Evolutionary conservation across 2,797 vertebrate species (phyloP), one percentile per base, ranked within the genome.

Genomic region (Hylomyscus alleni): DNA sequence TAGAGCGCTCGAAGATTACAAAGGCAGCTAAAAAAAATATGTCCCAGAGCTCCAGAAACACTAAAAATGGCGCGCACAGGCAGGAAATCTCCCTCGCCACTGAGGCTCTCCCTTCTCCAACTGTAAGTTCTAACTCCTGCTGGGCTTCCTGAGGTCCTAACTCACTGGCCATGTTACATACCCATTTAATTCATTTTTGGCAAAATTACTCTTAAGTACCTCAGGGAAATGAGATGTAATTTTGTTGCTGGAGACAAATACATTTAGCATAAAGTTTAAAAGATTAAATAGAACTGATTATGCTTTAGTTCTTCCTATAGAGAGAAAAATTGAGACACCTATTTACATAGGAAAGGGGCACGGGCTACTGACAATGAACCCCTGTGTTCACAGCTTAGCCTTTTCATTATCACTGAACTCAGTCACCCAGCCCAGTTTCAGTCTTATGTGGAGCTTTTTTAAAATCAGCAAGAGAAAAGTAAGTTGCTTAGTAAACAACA

Each of bases 241-340:
- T 86, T 29, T 92, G 92, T 56, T 62, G 83, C 91, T 11, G 37
- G 69, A 94, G 83, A 75, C 62, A 95, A 96, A 93, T 60, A 78
- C 90, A 96, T 60, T 84, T 89, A 96, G 90, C 75, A 95, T 90
- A 80, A 92, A 97, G 93, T 95, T 96, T 76, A 95, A 95, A 94
- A 93, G 89, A 81, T 77, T 96, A 94, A 92, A 92, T 12, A 80
- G 77, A 94, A 94, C 34, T 24, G 26, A 94, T 94, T 96, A 80
- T 93, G 93, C 62, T 96, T 96, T 88, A 90, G 40, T 50, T 96
- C 69, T 90, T 96, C 60, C 82, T 73, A 84, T 0, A 15, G 80
- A 93, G 69, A 95, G 54, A 93, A 93, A 96, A 93, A 86, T 0
- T 17, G 81, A 94, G 52, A 93, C 65, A 37, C 50, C 90, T 86